Evolutionary conservation across 2,888 invertebrate species (phyloP).

Genomic region (Syritta pipiens): DNA sequence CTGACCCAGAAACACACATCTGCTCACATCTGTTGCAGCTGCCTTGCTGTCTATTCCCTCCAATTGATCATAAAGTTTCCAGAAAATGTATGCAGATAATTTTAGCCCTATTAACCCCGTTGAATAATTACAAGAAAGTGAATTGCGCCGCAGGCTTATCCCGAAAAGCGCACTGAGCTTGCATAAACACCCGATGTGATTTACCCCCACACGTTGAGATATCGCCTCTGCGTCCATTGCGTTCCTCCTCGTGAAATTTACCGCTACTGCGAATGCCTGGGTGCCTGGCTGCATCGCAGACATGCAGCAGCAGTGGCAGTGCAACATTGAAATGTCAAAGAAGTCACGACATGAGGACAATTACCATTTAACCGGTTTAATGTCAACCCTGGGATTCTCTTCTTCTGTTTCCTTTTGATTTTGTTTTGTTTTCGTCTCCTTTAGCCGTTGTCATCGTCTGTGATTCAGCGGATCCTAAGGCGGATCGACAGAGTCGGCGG

Average conservation of each 20-base stretch:
- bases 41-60: no score
- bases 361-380: slow-evolving; percentile 66
- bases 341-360: slow-evolving; percentile 67
- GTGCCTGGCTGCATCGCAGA: not conserved
- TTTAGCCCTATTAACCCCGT: no score
- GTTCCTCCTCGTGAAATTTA: no score
- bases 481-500: not conserved
- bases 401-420: slow-evolving; percentile 31
- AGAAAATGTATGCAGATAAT: no score
- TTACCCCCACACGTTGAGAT: no score
- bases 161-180: not conserved
- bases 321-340: slow-evolving; percentile 66
- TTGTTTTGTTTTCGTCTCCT: slow-evolving; percentile 3
- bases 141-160: slow-evolving; percentile 7
- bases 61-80: no score
- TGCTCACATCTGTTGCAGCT: no score
- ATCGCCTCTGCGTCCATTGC: no score
- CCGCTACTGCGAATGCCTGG: slow-evolving; percentile 13
- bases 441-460: not conserved
- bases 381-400: slow-evolving; percentile 55
- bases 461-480: not conserved
- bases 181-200: no score
- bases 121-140: slow-evolving; percentile 3
- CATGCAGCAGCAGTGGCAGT: slow-evolving; percentile 24
- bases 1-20: no score